phyloP scores from a whole-genome alignment of 2,797 vertebrate genomes.

The Rhinella marina region DNA sequence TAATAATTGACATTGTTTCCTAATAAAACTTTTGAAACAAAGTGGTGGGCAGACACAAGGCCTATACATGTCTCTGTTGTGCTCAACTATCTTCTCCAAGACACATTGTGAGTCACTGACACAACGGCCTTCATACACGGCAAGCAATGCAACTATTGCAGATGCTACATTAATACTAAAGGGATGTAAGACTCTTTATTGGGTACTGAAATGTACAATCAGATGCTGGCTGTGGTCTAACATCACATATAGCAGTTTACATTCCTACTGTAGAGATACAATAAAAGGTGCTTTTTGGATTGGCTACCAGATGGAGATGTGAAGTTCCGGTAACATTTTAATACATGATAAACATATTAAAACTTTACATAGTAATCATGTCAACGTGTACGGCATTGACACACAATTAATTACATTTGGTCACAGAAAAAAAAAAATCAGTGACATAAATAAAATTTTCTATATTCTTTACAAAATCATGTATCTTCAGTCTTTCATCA shows the following conservation, averaged over 20 bases:
- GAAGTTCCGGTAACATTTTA: conserved; percentile 60
- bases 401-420: conserved; percentile 77
- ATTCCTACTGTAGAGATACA: conserved; percentile 55
- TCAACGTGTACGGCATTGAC: conserved; percentile 73
- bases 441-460: conserved; percentile 77
- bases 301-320: conserved; percentile 48
- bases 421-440: conserved; percentile 74
- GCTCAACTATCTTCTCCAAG: background rate
- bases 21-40: no score
- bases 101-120: background rate
- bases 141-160: background rate
- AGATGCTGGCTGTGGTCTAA: conserved; percentile 51
- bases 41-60: background rate
- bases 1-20: no score
- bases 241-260: conserved; percentile 48
- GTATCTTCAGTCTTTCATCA: conserved; percentile 72
- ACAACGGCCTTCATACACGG: background rate
- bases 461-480: conserved; percentile 77
- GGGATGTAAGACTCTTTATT: conserved; percentile 55
- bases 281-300: conserved; percentile 40
- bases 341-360: conserved; percentile 73
- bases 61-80: background rate
- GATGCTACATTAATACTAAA: background rate
- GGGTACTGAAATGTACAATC: conserved; percentile 54
- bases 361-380: conserved; percentile 66